Base-by-base conservation (phyloP, 2,888 invertebrate genomes). In the Erpobdella octoculata region DNA sequence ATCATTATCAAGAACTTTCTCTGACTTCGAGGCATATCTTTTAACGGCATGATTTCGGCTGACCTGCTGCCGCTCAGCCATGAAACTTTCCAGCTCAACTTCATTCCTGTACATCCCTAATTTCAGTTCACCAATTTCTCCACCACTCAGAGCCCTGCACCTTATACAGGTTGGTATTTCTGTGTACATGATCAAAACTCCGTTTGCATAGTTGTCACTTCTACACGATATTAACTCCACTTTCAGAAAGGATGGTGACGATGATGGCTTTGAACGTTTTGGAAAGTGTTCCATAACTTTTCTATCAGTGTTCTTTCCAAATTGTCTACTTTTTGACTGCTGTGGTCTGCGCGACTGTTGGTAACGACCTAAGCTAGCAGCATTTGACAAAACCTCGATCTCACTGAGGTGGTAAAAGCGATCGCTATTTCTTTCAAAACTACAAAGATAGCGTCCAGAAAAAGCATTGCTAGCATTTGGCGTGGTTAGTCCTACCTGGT, bases 401-500 rank as follows among this genome's bases (percentile, higher is more conserved):
- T 46, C 31, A 9, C 28, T 67, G 36, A 67, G 46, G 38, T 38
- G 25, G 12, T 28, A 25, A n/a, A 67, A 46, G 18, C 46, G 38
- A 15, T 67, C 67, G 33, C 46, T 31, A 18, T 28, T 67, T 18
- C 67, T 33, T 28, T 67, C 67, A 33, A 67, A 67, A n/a, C 6
- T 25, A 18, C 67, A 67, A 12, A 38, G 12, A 33, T 67, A 67
- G 46, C 37, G 38, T 25, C 67, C 67, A 0, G 46, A 46, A 35
- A 33, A 35, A 5, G 12, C 5, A 18, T 21, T 31, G 31, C 67
- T 67, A 25, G 21, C 38, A 5, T 28, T 46, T 25, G 67, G 38
- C 12, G 53, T 25, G 28, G 41, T 41, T 28, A 67, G 37, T n/a
- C 12, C 41, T 31, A 67, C 21, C 41, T 67, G 41, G 46, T 67